A percentile compares a stretch with the other conserved stretches of the same genome.
phyloP scores from a whole-genome alignment of 2,113 vertebrate species.

The Coracopsis vasa region DNA sequence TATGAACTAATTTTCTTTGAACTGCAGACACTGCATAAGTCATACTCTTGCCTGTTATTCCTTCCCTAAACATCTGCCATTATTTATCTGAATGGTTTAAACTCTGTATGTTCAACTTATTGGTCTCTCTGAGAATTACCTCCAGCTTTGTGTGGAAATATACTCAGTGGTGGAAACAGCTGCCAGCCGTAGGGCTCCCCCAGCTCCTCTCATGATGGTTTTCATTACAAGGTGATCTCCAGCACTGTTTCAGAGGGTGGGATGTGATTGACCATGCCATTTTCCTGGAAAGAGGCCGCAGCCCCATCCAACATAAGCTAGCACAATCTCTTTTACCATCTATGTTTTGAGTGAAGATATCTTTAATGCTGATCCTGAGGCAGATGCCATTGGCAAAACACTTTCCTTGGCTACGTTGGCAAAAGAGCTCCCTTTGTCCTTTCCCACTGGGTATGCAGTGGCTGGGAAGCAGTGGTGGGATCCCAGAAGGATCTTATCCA shows the following conservation, averaged over 20 bases:
- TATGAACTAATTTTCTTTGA: slow-evolving; percentile 19
- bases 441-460: accelerated
- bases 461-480: background rate
- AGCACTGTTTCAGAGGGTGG: background rate
- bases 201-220: background rate
- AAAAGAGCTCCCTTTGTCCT: background rate
- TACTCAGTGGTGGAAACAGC: background rate
- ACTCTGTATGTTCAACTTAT: slow-evolving; percentile 3
- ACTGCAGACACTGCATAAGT: background rate
- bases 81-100: slow-evolving; percentile 6
- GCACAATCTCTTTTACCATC: background rate
- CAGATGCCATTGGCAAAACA: background rate
- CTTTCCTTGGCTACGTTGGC: accelerated
- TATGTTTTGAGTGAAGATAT: background rate
- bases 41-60: background rate
- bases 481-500: background rate
- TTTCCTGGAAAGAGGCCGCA: background rate
- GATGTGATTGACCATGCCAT: background rate
- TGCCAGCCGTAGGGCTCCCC: background rate
- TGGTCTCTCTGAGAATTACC: slow-evolving; percentile 24
- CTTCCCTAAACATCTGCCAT: slow-evolving; percentile 21
- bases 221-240: background rate
- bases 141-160: slow-evolving; percentile 12
- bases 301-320: background rate
- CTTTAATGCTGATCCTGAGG: background rate